Conservation (phyloP, 2,888 invertebrate species). For the Limenitis camilla region DNA sequence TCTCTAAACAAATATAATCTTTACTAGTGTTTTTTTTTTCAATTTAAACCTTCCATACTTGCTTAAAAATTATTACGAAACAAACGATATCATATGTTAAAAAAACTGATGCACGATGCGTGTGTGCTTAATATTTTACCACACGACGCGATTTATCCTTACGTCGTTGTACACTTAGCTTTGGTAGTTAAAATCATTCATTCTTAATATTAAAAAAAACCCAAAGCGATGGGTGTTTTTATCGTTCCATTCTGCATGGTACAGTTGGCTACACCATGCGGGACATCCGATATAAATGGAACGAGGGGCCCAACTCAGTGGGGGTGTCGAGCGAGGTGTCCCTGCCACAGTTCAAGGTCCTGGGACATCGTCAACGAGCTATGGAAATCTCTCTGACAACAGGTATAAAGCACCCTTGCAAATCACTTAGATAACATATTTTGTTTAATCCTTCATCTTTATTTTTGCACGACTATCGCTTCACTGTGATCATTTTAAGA, state of each 20-base stretch:
- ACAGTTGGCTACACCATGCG: constrained; percentile 98
- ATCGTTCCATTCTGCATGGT: constrained; percentile 69
- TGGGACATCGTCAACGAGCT: constrained; percentile 95
- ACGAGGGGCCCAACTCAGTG: constrained; percentile 95
- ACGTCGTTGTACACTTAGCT: constrained; percentile 33
- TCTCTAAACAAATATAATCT: neutral
- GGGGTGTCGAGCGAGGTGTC: constrained; percentile 97
- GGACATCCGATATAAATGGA: constrained; percentile 98
- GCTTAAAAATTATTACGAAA: constrained; percentile 9
- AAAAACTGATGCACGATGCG: constrained; percentile 9
- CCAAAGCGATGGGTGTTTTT: constrained; percentile 71
- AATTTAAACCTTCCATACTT: constrained; percentile 2
- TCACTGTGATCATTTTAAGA: constrained; percentile 10
- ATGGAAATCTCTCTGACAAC: constrained; percentile 97
- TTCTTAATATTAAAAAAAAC: constrained; percentile 47
- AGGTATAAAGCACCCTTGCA: no score
- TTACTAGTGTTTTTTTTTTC: neutral
- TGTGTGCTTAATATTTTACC: constrained; percentile 33
- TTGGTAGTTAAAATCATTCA: constrained; percentile 40
- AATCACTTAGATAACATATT: no score
- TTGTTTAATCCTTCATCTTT: constrained; percentile 21
- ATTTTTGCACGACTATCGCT: constrained; percentile 37
- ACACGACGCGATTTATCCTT: constrained; percentile 25
- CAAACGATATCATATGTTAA: constrained; percentile 3
- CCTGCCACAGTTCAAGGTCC: constrained; percentile 98